Evolutionary conservation across 2,888 invertebrate genomes (phyloP), one percentile per base, ranked within the genome.

Genomic region (Isoperla grammatica): DNA sequence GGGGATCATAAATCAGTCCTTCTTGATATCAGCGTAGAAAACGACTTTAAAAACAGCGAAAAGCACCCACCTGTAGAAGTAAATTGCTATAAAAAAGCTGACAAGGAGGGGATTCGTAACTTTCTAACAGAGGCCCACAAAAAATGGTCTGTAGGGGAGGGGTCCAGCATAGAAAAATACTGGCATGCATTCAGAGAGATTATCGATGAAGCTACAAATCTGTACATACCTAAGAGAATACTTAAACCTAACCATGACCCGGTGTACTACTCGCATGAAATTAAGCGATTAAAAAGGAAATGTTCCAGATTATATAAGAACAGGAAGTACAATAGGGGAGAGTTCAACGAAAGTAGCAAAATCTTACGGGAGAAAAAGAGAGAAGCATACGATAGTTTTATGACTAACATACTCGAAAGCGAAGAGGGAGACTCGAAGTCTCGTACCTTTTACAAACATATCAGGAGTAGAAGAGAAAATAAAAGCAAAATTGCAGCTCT

Each of bases 1-100:
- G 48, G 48, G 12, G 48, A 48, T 22, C 48, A 48, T 22, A 48
- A 48, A 22, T 8, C 20, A 20, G 48, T 48, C 20, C 4, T 48
- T n/a, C 19, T 48, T n/a, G 48, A 48, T 3, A 48, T 48, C 11
- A 48, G 48, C 22, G 22, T 13, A 19, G 22, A 2, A 19, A 48
- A 48, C 6, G 48, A 20, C 12, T 20, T n/a, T 29, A 29, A 20
- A 19, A 12, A 8, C 19, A 11, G n/a, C 6, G 22, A 48, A 4
- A 11, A 22, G 22, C 6, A 9, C n/a, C 17, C 19, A n/a, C 48
- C 48, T 22, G 22, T n/a, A 48, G 11, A 19, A 48, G 23, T 48
- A 22, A 48, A 22, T 3, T 22, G 19, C 12, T 48, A 22, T n/a
- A 48, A 22, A 22, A 48, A 48, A 22, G 48, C 48, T n/a, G 48